Conservation (phyloP, 2,113 vertebrate species). For the Aix galericulata region DNA sequence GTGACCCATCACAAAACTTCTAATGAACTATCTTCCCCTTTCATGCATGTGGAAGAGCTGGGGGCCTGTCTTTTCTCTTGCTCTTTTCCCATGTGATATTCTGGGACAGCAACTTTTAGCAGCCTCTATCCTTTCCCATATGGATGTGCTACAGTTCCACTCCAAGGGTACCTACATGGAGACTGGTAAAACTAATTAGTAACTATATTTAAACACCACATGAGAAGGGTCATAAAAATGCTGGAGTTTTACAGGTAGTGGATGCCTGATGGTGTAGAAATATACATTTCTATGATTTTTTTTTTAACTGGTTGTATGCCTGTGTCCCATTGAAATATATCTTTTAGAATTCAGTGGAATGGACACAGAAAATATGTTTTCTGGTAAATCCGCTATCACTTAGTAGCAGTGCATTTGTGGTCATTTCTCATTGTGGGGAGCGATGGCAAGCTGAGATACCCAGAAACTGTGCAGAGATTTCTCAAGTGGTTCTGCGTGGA, state of each 20-base stretch:
- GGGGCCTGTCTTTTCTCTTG: too few relatives aligned
- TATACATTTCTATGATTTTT: background rate
- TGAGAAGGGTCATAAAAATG: background rate
- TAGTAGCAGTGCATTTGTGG: background rate
- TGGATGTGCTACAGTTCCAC: background rate
- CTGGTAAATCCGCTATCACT: background rate
- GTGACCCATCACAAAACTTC: background rate
- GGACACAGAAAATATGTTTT: background rate
- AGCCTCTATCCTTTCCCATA: too few relatives aligned
- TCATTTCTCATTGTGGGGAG: accelerated
- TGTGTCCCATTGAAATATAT: background rate
- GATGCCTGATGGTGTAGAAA: background rate
- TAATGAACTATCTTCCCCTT: background rate
- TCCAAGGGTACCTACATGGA: too few relatives aligned
- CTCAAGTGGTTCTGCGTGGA: background rate
- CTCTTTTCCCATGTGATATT: background rate
- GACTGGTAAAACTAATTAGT: background rate
- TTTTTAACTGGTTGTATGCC: background rate
- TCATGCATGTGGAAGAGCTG: too few relatives aligned
- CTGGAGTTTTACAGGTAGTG: background rate
- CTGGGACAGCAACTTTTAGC: too few relatives aligned
- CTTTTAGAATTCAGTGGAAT: background rate
- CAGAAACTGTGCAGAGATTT: background rate
- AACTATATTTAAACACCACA: background rate
- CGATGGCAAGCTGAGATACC: background rate